phyloP scores from a whole-genome alignment of 2,888 invertebrate species.

The Morpho achilles region DNA sequence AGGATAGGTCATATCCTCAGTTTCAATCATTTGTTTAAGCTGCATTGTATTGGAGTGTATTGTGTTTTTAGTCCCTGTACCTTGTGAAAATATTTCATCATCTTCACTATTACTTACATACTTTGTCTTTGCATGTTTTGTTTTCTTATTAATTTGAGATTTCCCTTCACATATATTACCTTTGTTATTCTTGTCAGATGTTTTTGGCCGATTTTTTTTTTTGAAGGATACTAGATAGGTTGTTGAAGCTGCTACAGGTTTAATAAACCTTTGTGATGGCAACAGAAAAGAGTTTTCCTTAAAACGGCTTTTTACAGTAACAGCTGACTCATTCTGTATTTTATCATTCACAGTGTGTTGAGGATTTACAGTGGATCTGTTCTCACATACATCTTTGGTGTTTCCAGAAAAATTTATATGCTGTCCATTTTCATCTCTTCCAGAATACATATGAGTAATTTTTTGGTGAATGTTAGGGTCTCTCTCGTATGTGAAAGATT shows the following conservation, averaged over 20 bases:
- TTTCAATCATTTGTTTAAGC: conserved; percentile 17
- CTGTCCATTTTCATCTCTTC: too few relatives aligned
- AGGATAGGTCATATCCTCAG: conserved; percentile 11
- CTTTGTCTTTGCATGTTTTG: not conserved
- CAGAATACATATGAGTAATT: too few relatives aligned
- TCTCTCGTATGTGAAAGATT: conserved; percentile 18
- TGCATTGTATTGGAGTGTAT: conserved; percentile 5
- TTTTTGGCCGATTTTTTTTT: conserved; percentile 3
- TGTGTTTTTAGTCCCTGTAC: conserved; percentile 11
- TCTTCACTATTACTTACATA: conserved; percentile 17
- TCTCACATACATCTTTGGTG: too few relatives aligned
- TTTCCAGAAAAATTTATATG: too few relatives aligned
- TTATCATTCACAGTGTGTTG: too few relatives aligned
- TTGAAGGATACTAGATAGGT: conserved; percentile 1
- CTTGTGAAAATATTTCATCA: conserved; percentile 25
- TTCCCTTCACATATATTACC: too few relatives aligned
- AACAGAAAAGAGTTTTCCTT: conserved; percentile 38
- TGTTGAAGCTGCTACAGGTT: conserved; percentile 25
- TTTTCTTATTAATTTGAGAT: conserved; percentile 1
- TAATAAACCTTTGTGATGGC: conserved; percentile 57
- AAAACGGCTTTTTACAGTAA: conserved; percentile 48
- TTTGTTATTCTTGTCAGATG: not conserved
- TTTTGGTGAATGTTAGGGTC: too few relatives aligned
- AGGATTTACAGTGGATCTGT: too few relatives aligned
- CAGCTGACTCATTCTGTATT: too few relatives aligned